phyloP scores from a whole-genome alignment of 2,888 invertebrate genomes.

The Tipula vernalis region DNA sequence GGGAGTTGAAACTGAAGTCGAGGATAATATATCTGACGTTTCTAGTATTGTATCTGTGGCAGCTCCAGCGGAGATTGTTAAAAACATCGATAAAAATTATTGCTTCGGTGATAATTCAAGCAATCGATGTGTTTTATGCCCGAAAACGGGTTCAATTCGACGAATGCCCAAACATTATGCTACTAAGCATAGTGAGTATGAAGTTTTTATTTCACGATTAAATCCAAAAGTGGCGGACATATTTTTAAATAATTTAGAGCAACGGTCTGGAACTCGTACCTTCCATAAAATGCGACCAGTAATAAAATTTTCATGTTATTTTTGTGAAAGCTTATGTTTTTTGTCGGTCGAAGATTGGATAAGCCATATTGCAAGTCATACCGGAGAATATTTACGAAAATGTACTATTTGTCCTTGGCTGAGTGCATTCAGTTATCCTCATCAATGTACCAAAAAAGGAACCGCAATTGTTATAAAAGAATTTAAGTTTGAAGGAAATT shows the following conservation, averaged over 20 bases:
- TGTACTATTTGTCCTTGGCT: constrained; percentile 46
- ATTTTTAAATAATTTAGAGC: not conserved
- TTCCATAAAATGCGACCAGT: not conserved
- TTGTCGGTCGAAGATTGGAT: constrained; percentile 26
- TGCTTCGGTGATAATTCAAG: constrained; percentile 18
- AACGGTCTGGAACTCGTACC: not conserved
- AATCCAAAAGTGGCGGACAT: constrained; percentile 24
- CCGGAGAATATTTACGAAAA: constrained; percentile 59
- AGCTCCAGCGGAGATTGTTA: not conserved
- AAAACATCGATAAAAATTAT: constrained; percentile 19
- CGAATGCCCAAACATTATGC: constrained; percentile 43
- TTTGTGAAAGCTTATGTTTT: constrained; percentile 24
- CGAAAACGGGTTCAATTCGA: constrained; percentile 32
- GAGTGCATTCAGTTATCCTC: constrained; percentile 12
- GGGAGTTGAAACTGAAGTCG: constrained; percentile 10
- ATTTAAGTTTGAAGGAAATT: not conserved
- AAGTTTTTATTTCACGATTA: constrained; percentile 51
- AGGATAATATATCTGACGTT: constrained; percentile 12
- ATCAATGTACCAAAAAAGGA: constrained; percentile 15
- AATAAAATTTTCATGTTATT: constrained; percentile 23
- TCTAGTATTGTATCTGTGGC: not conserved
- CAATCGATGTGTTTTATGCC: constrained; percentile 22
- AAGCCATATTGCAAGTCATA: constrained; percentile 63
- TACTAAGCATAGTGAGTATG: constrained; percentile 47
- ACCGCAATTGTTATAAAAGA: not conserved